phyloP scores from a whole-genome alignment of 2,113 vertebrate genomes.

The Potamarius usumacintae region DNA sequence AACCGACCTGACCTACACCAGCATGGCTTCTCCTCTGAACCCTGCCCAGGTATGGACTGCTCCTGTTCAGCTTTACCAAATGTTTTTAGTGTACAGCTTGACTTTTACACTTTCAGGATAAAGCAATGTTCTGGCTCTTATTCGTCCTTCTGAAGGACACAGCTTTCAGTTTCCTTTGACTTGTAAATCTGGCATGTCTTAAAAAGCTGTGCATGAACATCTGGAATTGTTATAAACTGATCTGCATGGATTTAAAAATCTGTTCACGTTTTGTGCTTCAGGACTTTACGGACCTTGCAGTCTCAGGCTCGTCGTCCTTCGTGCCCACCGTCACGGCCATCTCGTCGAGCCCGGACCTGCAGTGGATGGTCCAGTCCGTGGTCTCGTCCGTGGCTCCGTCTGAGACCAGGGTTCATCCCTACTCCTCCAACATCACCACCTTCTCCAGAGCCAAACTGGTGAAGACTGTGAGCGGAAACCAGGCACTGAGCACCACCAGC shows the following conservation, averaged over 20 bases:
- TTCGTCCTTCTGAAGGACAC: neutral
- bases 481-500: constrained; percentile 61
- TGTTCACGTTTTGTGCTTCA: constrained; percentile 57
- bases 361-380: constrained; percentile 91
- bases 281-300: constrained; percentile 88
- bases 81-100: too few species aligned
- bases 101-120: too few species aligned
- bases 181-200: neutral
- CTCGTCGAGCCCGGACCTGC: constrained; percentile 84
- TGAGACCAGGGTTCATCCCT: constrained; percentile 79
- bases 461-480: constrained; percentile 73
- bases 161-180: neutral
- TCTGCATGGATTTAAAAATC: neutral
- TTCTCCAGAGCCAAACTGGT: constrained; percentile 73
- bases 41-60: constrained; percentile 79
- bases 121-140: neutral
- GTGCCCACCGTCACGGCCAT: constrained; percentile 90
- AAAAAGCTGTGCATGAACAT: neutral
- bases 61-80: neutral
- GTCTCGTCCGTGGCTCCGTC: constrained; percentile 86
- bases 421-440: constrained; percentile 67
- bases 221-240: neutral
- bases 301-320: constrained; percentile 84
- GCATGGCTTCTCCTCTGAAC: constrained; percentile 83
- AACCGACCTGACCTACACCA: constrained; percentile 87